These are phyloP conservation scores for Trypoxylon attenuatum DNA, from an alignment of 2,888 invertebrate species.

Conservation along the genomic window DNA sequence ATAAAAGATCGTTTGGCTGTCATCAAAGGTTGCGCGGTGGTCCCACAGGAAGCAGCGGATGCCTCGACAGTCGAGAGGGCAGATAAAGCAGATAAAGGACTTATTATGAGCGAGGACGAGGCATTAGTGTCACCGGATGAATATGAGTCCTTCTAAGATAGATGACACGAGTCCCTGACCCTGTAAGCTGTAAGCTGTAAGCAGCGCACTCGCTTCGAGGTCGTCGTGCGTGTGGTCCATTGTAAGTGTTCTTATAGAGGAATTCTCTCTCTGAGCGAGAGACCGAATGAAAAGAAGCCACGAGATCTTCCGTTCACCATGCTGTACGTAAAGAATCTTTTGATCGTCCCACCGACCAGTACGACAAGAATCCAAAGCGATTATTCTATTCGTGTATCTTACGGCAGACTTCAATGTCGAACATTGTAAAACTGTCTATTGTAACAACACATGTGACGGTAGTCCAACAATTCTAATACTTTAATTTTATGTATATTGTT, in stretches of 20 bases:
- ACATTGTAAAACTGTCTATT: background rate
- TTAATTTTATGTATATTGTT: too few relatives aligned
- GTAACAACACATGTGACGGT: too few relatives aligned
- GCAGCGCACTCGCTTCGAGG: conserved; percentile 52
- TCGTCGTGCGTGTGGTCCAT: conserved; percentile 65
- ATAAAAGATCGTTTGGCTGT: conserved; percentile 16
- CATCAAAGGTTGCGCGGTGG: conserved; percentile 6
- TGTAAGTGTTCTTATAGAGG: conserved; percentile 48
- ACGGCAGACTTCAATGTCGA: too few relatives aligned
- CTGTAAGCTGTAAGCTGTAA: conserved; percentile 49
- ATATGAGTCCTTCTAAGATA: conserved; percentile 66
- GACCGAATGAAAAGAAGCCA: conserved; percentile 44
- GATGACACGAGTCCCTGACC: conserved; percentile 64
- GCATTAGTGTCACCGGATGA: conserved; percentile 68
- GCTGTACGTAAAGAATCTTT: conserved; percentile 52
- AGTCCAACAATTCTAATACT: too few relatives aligned
- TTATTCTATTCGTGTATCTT: conserved; percentile 23
- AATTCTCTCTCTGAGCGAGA: conserved; percentile 9
- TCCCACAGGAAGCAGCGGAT: background rate
- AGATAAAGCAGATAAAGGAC: conserved; percentile 49
- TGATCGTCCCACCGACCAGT: conserved; percentile 34
- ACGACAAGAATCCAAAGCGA: conserved; percentile 48
- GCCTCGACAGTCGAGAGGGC: conserved; percentile 8
- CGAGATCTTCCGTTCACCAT: conserved; percentile 44
- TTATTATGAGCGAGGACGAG: conserved; percentile 38